Evolutionary conservation across 2,888 invertebrate species (phyloP), one percentile per base, ranked within the genome.

Genomic region (Drosophila monieri): DNA sequence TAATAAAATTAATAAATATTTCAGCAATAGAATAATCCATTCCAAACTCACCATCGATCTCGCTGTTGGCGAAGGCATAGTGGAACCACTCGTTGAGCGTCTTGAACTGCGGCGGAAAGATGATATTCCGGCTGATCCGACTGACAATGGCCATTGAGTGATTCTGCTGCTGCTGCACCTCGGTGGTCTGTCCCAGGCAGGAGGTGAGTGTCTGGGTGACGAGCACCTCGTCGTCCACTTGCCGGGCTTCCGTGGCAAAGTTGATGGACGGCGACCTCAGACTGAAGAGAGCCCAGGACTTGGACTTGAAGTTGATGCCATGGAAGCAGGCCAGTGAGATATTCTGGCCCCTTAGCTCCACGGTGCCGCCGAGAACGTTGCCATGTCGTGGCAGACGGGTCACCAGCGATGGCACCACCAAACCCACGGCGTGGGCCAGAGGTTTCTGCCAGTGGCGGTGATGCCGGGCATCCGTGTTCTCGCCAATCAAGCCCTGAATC

Each of bases 321-420:
- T 99, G 98, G 93, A 99, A 99, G 91, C 99, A 99, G 3, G 98
- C 98, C 74, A 99, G 92, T 6, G 98, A 97, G 62, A 99, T 96
- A 91, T 98, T 97, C 70, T 95, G 95, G 39, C 96, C 96, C 92
- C 96, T 95, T 76, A 98, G 92, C 92, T 98, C 95, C 94, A 98
- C 95, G 47, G 97, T 96, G 53, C 97, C 96, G 27, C 97, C 97
- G 1, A 97, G 92, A 12, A 97, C 95, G 23, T 97, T 96, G 71
- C 97, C 94, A 79, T 93, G 94, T 12, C 93, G 93, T 0, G 95
- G 95, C 64, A 95, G 90, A 1, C 95, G 94, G 35, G 94, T 93
- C 44, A 94, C 93, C 89, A 95, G 93, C 25, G 95, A 95, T 60
- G 95, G 95, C 64, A 98, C 94, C 75, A 96, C 95, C 85, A 97